phyloP scores from a whole-genome alignment of 2,888 invertebrate genomes.

The Drosophila nr. fundita region DNA sequence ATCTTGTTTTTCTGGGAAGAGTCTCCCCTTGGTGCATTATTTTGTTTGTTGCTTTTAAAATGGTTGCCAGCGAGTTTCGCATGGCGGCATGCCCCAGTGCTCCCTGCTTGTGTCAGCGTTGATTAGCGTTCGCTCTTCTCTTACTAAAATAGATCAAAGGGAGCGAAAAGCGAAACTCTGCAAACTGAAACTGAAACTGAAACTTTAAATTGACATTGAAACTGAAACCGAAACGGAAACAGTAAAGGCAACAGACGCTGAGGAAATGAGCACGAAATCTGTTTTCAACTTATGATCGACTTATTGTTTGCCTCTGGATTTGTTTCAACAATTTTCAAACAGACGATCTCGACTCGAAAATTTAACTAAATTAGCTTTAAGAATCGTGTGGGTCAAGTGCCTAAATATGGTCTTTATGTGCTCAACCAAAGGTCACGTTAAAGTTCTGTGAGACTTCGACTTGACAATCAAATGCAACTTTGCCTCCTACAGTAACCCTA shows the following conservation, averaged over 20 bases:
- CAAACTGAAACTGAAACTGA: conserved; percentile 1
- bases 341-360: background rate
- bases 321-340: background rate
- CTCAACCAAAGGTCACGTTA: background rate
- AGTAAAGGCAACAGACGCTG: background rate
- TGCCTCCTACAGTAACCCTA: background rate
- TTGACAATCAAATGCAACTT: background rate
- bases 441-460: background rate
- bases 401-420: background rate
- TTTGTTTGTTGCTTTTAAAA: conserved; percentile 37
- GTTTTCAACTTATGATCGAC: background rate
- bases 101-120: conserved; percentile 1
- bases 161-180: conserved; percentile 1
- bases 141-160: conserved; percentile 48
- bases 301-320: background rate
- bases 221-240: conserved; percentile 4
- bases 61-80: conserved; percentile 17
- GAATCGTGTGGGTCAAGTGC: background rate
- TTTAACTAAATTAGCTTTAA: background rate
- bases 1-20: background rate
- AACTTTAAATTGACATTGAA: conserved; percentile 1
- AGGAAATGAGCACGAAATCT: background rate
- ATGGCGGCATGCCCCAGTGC: conserved; percentile 9
- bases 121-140: conserved; percentile 11
- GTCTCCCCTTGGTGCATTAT: background rate